Percentiles rank a stretch among this genome's conserved stretches.
Conservation (phyloP, 2,888 invertebrate species). For the Fragum whitleyi region DNA sequence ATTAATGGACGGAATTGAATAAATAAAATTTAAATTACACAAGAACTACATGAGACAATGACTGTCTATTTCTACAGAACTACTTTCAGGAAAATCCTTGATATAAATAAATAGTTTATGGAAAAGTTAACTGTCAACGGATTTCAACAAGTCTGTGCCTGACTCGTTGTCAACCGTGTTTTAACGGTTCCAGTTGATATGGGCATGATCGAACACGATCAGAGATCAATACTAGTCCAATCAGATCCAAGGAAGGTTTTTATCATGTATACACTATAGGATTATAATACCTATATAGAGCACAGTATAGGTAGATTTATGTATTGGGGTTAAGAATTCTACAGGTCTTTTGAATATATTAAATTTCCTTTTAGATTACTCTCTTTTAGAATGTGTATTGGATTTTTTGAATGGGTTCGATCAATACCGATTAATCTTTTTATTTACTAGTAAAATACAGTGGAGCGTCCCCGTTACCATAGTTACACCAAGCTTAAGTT, state of each 20-base stretch:
- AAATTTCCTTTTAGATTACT: constrained; percentile 19
- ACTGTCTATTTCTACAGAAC: constrained; percentile 21
- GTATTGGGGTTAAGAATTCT: constrained; percentile 18
- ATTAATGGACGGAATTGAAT: constrained; percentile 40
- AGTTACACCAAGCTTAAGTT: constrained; percentile 44
- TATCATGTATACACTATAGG: constrained; percentile 48
- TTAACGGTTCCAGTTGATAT: constrained; percentile 53
- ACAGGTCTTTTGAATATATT: constrained; percentile 18
- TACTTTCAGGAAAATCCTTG: constrained; percentile 14
- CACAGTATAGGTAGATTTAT: constrained; percentile 17
- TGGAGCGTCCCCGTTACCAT: constrained; percentile 63
- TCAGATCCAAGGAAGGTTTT: constrained; percentile 48
- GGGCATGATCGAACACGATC: constrained; percentile 64
- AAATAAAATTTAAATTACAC: constrained; percentile 40
- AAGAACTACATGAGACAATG: constrained; percentile 25
- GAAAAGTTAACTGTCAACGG: constrained; percentile 26
- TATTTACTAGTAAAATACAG: constrained; percentile 54
- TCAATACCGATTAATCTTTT: constrained; percentile 55
- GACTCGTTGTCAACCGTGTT: constrained; percentile 30
- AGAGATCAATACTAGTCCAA: constrained; percentile 66
- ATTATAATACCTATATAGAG: constrained; percentile 26
- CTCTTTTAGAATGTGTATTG: constrained; percentile 38
- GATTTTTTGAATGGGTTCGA: constrained; percentile 46
- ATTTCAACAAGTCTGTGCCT: constrained; percentile 56
- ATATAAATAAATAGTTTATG: constrained; percentile 3